phyloP scores from a whole-genome alignment of 2,113 vertebrate genomes.

The Anseranas semipalmata region DNA sequence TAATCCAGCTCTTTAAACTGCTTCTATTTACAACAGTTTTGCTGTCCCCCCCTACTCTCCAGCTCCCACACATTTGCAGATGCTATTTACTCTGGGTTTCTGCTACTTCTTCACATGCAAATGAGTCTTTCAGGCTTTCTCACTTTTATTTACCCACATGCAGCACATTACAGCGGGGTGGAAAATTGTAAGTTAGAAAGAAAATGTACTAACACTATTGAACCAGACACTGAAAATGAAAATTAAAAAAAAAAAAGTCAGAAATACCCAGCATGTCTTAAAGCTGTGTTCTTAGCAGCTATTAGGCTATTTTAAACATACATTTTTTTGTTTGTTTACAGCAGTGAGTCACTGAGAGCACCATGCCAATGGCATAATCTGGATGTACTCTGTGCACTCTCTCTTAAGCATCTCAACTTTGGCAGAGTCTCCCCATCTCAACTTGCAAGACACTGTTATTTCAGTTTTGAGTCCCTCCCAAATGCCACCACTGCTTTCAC shows the following conservation, averaged over 20 bases:
- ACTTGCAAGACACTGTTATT: background rate
- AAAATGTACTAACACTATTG: background rate
- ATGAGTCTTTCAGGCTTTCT: constrained; percentile 23
- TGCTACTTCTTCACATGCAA: constrained; percentile 47
- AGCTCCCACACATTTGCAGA: constrained; percentile 46
- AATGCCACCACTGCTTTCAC: background rate
- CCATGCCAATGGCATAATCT: background rate
- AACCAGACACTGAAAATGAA: background rate
- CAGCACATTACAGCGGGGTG: background rate
- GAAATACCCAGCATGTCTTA: background rate
- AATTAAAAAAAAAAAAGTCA: background rate
- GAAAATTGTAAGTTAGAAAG: background rate
- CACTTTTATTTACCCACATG: constrained; percentile 32
- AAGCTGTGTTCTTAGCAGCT: constrained; percentile 21
- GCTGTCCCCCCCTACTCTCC: background rate
- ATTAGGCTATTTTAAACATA: background rate
- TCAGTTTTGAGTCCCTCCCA: background rate
- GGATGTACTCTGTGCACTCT: background rate
- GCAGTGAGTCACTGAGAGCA: background rate
- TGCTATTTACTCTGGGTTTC: constrained; percentile 2
- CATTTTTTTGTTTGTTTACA: background rate
- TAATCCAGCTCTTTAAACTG: constrained; percentile 36
- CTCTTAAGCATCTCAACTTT: background rate
- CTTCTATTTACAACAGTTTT: constrained; percentile 55
- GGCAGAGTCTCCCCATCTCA: background rate